These are phyloP conservation scores for Falco concolor DNA, from an alignment of 2,797 vertebrate species.

Conservation along the genomic window DNA sequence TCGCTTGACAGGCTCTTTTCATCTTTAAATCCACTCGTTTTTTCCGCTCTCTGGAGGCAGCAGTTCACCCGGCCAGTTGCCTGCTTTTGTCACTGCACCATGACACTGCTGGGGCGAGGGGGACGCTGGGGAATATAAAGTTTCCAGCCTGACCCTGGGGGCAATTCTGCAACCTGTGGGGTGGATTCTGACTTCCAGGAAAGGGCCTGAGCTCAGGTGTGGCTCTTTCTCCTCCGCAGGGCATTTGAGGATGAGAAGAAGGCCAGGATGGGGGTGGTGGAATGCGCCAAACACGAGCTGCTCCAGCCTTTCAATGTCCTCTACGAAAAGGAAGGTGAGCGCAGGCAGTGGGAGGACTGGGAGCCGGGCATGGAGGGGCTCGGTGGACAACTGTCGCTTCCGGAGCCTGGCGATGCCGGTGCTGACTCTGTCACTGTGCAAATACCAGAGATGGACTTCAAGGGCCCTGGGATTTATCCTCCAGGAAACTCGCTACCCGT, in stretches of 20 bases:
- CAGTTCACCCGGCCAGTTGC: neutral
- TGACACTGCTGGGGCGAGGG: rapidly evolving
- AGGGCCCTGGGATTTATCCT: neutral
- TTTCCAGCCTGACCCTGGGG: neutral
- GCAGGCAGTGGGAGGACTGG: neutral
- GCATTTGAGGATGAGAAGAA: constrained; percentile 96
- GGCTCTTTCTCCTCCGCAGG: constrained; percentile 63
- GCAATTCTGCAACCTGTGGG: no score
- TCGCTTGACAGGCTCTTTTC: no score
- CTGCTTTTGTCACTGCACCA: neutral
- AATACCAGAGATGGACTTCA: neutral
- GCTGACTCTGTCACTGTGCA: neutral
- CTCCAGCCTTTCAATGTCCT: constrained; percentile 95
- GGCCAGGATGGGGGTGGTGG: constrained; percentile 92
- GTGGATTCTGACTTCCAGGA: neutral
- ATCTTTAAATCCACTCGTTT: neutral
- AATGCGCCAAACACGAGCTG: constrained; percentile 95
- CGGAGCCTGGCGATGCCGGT: neutral
- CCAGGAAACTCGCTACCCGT: neutral
- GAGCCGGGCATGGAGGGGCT: neutral
- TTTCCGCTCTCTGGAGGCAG: neutral
- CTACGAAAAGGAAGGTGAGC: constrained; percentile 94
- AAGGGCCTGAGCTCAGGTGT: neutral
- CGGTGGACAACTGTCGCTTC: neutral
- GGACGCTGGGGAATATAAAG: neutral